A percentile compares a stretch with the other conserved stretches of the same genome.
These are phyloP conservation scores for Meloidogyne exigua DNA, from an alignment of 1,140 invertebrate genomes.

Conservation along the genomic window DNA sequence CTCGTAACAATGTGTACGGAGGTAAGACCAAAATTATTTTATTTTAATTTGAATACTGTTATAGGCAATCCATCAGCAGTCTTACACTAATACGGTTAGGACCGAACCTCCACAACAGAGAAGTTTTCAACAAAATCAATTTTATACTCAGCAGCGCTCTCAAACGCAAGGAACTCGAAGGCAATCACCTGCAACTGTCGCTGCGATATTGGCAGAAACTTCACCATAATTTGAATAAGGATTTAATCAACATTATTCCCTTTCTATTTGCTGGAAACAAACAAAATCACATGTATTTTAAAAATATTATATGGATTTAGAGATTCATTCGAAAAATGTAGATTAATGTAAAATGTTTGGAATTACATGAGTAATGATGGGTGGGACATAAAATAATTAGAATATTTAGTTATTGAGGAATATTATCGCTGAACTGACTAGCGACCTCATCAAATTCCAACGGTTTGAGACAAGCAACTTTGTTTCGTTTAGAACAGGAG, in stretches of 20 bases:
- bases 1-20: neutral
- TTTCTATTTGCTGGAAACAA: neutral
- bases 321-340: neutral
- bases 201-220: conserved; percentile 1
- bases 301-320: neutral
- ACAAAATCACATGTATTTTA: neutral
- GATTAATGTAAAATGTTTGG: neutral
- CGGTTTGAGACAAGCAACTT: conserved; percentile 1
- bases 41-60: neutral
- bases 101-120: neutral
- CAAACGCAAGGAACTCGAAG: neutral
- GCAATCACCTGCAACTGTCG: neutral
- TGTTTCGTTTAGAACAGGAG: neutral
- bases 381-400: neutral
- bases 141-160: conserved; percentile 3
- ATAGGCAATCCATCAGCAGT: neutral
- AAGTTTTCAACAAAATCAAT: neutral
- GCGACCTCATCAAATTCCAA: neutral
- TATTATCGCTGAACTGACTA: neutral
- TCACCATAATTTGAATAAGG: neutral
- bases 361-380: neutral
- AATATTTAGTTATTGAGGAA: neutral
- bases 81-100: neutral
- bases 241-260: too few species aligned
- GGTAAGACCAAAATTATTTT: neutral